Conservation (phyloP, 2,797 vertebrate species). For the Botia almorhae region DNA sequence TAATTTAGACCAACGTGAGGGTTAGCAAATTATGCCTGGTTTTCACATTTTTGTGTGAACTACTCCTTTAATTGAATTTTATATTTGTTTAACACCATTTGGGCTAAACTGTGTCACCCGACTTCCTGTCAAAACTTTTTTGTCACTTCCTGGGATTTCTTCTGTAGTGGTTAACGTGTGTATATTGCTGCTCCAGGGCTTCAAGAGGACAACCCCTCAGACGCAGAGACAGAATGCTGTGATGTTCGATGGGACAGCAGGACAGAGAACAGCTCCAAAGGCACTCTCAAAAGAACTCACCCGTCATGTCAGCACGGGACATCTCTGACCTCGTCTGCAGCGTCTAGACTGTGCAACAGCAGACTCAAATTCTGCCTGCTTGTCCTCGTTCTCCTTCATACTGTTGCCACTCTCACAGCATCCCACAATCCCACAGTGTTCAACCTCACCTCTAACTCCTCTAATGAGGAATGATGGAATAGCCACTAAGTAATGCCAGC, state of each 20-base stretch:
- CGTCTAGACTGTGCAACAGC: constrained; percentile 94
- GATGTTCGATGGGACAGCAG: constrained; percentile 92
- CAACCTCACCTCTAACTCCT: constrained; percentile 84
- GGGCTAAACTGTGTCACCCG: too few species aligned
- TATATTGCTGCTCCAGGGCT: constrained; percentile 81
- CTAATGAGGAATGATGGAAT: constrained; percentile 88
- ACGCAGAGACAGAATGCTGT: constrained; percentile 93
- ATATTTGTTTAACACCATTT: neutral
- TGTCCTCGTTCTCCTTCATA: constrained; percentile 95
- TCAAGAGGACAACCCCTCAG: constrained; percentile 90
- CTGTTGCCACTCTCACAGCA: constrained; percentile 93
- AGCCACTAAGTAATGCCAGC: constrained; percentile 57
- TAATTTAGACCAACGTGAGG: neutral
- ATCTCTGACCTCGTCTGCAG: constrained; percentile 90
- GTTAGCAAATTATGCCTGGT: neutral
- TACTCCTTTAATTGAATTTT: neutral
- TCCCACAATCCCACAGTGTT: constrained; percentile 90
- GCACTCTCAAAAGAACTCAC: constrained; percentile 87
- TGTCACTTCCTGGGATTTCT: neutral
- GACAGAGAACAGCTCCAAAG: constrained; percentile 84
- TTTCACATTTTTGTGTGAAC: neutral
- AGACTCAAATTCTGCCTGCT: constrained; percentile 97
- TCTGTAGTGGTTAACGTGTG: neutral
- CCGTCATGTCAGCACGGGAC: constrained; percentile 90
- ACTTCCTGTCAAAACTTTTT: neutral